Evolutionary conservation across 2,797 vertebrate species (phyloP), one percentile per base, ranked within the genome.

Genomic region (Semaprochilodus insignis): DNA sequence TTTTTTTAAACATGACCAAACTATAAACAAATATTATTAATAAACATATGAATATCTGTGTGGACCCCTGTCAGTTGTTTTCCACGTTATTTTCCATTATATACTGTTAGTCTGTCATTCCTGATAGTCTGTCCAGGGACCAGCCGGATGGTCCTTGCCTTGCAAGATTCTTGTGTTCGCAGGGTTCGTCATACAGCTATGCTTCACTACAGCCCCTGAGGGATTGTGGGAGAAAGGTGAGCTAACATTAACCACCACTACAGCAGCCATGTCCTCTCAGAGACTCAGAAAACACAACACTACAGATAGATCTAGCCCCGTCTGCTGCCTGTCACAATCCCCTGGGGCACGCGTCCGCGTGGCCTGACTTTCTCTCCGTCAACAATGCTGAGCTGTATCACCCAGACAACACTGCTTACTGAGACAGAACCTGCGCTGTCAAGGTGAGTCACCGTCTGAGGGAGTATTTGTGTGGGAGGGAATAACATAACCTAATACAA

Each of bases 391-490:
- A 51, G 55, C 69, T 34, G 21, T 63, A 60, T 73, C 66, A 34
- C 73, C 59, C 65, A 73, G 27, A 65, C 75, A 48, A 73, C 74
- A 84, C 67, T 74, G 75, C 67, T 78, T 78, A 79, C 55, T 60
- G 66, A 65, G 57, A 78, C 21, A 65, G 78, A 63, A 72, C 57
- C 40, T 74, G 62, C 51, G n/a, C 40, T 82, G 80, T 82, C 84
- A 57, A 85, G 55, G 36, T 80, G 66, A 82, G 25, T 88, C 74
- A 78, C 6, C 75, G 70, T 85, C 23, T 78, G 52, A 65, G 77
- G 70, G 69, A 81, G 31, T 81, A 59, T 80, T 76, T 60, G 36
- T 80, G 54, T 84, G 21, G 63, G 63, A 34, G 25, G 34, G 44
- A 73, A 66, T 66, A 57, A 48, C 55, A 83, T 23, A 74, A 21